Evolutionary conservation across 1,140 invertebrate species (phyloP), one percentile per base, ranked within the genome.

Genomic region (Nixonia krombeini): DNA sequence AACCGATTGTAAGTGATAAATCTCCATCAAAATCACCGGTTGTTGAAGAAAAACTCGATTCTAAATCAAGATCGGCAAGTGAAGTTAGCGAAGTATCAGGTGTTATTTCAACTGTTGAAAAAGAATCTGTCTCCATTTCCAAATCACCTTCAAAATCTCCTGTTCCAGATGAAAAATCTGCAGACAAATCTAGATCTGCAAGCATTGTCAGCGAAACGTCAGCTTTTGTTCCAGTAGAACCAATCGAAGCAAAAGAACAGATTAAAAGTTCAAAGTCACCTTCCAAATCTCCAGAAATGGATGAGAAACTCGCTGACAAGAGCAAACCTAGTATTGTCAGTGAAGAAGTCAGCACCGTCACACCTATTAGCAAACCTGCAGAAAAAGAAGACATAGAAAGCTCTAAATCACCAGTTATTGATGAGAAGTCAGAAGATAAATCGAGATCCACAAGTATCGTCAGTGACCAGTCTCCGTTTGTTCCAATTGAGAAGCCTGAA

Each of bases 61-160:
- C 37, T n/a, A 57, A 55, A 62, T 64, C 59, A 2, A 55, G 33
- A 25, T 62, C 57, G 8, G 21, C 56, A 1, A 66, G 68, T 49
- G 37, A 53, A 10, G 26, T 10, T 7, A 49, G 47, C 18, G 23
- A 56, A 18, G 41, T 41, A 41, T 25, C 33, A 38, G 4, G 2
- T 4, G 4, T 6, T 15, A 45, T 40, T 31, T 2, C 26, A 5
- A 13, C 41, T 7, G 35, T 31, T 12, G 51, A 53, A 16, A 63
- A 63, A 53, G 44, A 64, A 25, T 9, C 2, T 0, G 55, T 49
- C 31, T 38, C 33, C 0, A 44, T n/a, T n/a, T n/a, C n/a, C n/a
- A n/a, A n/a, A n/a, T n/a, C n/a, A n/a, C n/a, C 29, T 12, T 33
- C 29, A 3, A n/a, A 56, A 46, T 47, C 73, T 0, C 71, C 73